Evolutionary conservation across 2,888 invertebrate genomes (phyloP).

Genomic region (Athrips mouffetella): DNA sequence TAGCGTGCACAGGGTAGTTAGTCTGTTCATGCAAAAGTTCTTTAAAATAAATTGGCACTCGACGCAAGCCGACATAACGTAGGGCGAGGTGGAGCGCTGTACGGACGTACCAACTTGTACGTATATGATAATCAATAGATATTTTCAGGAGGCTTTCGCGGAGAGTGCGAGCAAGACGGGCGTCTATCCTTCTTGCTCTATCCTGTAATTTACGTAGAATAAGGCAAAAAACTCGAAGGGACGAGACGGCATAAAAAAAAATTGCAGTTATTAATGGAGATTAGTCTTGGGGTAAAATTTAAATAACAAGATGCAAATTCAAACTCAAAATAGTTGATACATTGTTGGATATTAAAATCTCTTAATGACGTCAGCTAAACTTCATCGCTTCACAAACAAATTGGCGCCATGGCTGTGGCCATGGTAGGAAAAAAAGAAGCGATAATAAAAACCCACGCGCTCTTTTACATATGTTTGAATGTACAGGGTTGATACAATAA

Average conservation of each 20-base stretch:
- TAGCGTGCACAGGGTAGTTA: slow-evolving; percentile 11
- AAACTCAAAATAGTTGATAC: no score
- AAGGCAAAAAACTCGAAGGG: slow-evolving; percentile 39
- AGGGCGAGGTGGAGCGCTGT: slow-evolving; percentile 60
- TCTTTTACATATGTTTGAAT: no score
- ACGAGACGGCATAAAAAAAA: slow-evolving; percentile 13
- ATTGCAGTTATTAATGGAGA: slow-evolving; percentile 14
- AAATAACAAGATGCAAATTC: no score
- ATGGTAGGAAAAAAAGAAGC: no score
- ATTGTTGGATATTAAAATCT: no score
- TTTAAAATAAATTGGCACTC: slow-evolving; percentile 77
- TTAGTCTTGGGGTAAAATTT: neutral
- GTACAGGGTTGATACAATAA: no score
- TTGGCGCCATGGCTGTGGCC: no score
- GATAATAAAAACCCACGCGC: no score
- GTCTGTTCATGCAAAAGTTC: slow-evolving; percentile 39
- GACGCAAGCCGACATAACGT: slow-evolving; percentile 59
- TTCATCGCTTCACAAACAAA: no score
- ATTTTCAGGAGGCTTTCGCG: slow-evolving; percentile 78
- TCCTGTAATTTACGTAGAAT: slow-evolving; percentile 62
- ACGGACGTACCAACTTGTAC: slow-evolving; percentile 60
- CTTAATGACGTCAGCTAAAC: no score
- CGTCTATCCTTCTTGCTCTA: slow-evolving; percentile 56
- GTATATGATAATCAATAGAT: slow-evolving; percentile 77
- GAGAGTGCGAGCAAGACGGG: slow-evolving; percentile 52